Evolutionary conservation across 2,113 vertebrate genomes (phyloP), one percentile per base, ranked within the genome.

Genomic region (Rhinogobius similis): DNA sequence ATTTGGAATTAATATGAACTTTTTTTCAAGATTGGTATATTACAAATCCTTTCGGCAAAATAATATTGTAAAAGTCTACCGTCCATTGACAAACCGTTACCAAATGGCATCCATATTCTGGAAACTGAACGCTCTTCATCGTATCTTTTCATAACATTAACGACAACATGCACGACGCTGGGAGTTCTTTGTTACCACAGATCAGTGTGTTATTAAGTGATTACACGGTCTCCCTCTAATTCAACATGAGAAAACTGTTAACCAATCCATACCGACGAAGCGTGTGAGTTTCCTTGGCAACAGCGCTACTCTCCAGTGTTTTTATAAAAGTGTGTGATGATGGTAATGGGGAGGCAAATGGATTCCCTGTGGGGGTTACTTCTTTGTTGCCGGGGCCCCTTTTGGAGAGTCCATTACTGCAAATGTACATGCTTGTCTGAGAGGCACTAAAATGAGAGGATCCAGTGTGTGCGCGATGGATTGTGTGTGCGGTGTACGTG

Each of bases 251-350:
- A 55, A 53, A 26, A 55, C 12, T 20, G 46, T 68, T 65, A 66
- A 63, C 27, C 65, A 65, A 67, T 27, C 74, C 29, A 59, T 36
- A 7, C 70, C 46, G 68, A 70, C 44, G 39, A 75, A 58, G 72
- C 41, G 12, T 26, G 5, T n/a, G 29, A 29, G 83, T 91, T 79
- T 78, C 88, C 86, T 72, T 88, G 73, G 83, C 52, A 86, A 90
- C 73, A 1, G 44, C 2, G 9, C 12, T 23, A 14, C 58, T 73
- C 79, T 62, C 58, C 48, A 2, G 38, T 77, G 75, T 76, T 81
- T 83, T 84, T 65, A 70, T 68, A 63, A 53, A 69, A 79, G 70
- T 70, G 73, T 82, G 64, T 36, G 74, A 86, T 78, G 83, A 89
- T 87, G 84, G 74, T 73, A 67, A 64, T 66, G 46, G 61, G 55